A percentile compares a stretch with the other conserved stretches of the same genome.
These are phyloP conservation scores for Ganaspis brasiliensis DNA, from an alignment of 2,888 invertebrate genomes.

Conservation along the genomic window DNA sequence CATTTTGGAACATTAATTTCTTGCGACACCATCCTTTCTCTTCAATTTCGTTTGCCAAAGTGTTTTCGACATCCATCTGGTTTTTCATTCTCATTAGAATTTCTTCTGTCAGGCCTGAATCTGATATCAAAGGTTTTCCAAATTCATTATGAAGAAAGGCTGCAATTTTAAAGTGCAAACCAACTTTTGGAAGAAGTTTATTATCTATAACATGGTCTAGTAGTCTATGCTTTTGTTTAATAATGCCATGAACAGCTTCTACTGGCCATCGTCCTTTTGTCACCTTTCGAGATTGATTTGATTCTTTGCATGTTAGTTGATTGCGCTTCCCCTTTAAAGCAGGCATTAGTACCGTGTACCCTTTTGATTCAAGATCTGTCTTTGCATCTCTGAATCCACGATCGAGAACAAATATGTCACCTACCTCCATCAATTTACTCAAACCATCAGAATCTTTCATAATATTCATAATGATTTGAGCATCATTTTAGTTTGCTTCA, in stretches of 20 bases:
- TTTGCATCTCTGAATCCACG: conserved; percentile 65
- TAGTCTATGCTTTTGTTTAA: conserved; percentile 61
- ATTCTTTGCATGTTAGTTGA: conserved; percentile 52
- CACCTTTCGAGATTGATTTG: conserved; percentile 58
- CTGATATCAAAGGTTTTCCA: conserved; percentile 55
- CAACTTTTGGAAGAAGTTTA: conserved; percentile 54
- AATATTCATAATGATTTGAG: conserved; percentile 62
- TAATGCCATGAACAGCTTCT: conserved; percentile 61
- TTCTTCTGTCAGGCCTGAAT: conserved; percentile 45
- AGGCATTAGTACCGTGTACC: conserved; percentile 51
- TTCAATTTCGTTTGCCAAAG: conserved; percentile 54
- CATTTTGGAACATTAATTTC: conserved; percentile 50
- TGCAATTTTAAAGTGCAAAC: conserved; percentile 46
- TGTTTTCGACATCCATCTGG: conserved; percentile 44
- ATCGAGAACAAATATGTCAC: conserved; percentile 63
- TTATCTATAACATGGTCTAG: conserved; percentile 60
- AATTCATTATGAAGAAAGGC: conserved; percentile 52
- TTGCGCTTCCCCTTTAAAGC: conserved; percentile 45
- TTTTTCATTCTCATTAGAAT: conserved; percentile 49
- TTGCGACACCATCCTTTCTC: conserved; percentile 49
- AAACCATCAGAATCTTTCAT: conserved; percentile 58
- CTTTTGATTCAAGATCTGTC: conserved; percentile 53
- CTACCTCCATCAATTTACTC: conserved; percentile 51
- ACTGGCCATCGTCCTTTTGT: conserved; percentile 62
- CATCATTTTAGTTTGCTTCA: conserved; percentile 63